phyloP scores from a whole-genome alignment of 1,140 invertebrate genomes.

The Diorhabda elongata region DNA sequence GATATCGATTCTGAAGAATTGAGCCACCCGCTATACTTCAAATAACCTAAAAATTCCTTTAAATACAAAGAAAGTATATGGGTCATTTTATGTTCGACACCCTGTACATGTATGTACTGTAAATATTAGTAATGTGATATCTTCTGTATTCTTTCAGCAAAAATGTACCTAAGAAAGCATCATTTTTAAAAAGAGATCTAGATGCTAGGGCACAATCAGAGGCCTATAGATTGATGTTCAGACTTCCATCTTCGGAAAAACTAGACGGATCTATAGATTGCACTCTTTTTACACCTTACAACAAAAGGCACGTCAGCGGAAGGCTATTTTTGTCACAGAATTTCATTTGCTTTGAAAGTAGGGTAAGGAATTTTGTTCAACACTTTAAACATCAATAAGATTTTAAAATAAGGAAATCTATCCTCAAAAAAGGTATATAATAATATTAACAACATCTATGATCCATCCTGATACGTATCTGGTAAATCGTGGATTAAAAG shows the following conservation, averaged over 20 bases:
- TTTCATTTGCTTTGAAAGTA: constrained; percentile 94
- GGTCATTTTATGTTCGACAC: too few relatives aligned
- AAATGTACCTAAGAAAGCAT: constrained; percentile 81
- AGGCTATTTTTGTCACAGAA: constrained; percentile 89
- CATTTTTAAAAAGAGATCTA: constrained; percentile 88
- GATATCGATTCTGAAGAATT: too few relatives aligned
- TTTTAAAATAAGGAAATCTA: too few relatives aligned
- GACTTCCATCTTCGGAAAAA: constrained; percentile 83
- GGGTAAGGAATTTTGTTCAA: constrained; percentile 56
- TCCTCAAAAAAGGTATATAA: too few relatives aligned
- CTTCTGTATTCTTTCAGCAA: constrained; percentile 52
- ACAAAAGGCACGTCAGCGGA: constrained; percentile 86
- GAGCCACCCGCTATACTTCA: too few relatives aligned
- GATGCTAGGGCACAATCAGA: constrained; percentile 91
- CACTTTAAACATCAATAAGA: too few relatives aligned
- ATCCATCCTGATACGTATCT: too few relatives aligned
- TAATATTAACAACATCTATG: too few relatives aligned
- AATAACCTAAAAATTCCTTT: too few relatives aligned
- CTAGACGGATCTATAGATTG: constrained; percentile 89
- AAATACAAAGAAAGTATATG: not conserved
- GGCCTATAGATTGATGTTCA: constrained; percentile 76
- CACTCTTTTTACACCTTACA: constrained; percentile 92
- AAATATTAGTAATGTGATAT: too few relatives aligned
- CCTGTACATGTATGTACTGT: too few relatives aligned
- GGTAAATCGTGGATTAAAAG: too few relatives aligned